These are phyloP conservation scores for Calliopum simillimum DNA, from an alignment of 2,888 invertebrate genomes.

Conservation along the genomic window DNA sequence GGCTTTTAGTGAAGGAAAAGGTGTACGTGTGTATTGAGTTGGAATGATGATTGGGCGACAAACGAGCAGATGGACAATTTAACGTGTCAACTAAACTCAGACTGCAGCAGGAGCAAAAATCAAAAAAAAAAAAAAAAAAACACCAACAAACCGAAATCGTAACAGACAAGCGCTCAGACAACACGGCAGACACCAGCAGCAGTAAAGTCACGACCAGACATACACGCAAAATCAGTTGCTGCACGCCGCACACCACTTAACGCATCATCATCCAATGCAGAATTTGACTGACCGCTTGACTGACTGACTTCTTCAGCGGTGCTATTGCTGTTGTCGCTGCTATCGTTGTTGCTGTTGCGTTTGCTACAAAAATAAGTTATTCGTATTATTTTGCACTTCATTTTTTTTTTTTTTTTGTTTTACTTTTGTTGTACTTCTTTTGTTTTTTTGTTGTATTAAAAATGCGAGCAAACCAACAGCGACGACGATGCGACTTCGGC, in stretches of 20 bases:
- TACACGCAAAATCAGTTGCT: too few species aligned
- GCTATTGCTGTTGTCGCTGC: not conserved
- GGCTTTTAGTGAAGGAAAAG: too few species aligned
- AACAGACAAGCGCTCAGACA: not conserved
- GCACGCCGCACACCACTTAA: too few species aligned
- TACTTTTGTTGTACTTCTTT: conserved; percentile 20
- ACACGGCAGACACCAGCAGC: not conserved
- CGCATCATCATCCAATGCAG: conserved; percentile 4
- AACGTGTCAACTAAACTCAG: not conserved
- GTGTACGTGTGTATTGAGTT: too few species aligned
- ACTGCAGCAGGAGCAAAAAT: not conserved
- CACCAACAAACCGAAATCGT: not conserved
- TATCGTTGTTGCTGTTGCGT: conserved; percentile 1
- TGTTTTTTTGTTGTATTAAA: not conserved
- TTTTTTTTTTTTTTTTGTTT: conserved; percentile 22
- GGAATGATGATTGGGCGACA: not conserved
- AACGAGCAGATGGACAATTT: not conserved
- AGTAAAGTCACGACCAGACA: conserved; percentile 11
- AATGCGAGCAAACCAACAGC: conserved; percentile 16
- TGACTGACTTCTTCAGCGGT: conserved; percentile 10
- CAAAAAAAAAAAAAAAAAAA: not conserved
- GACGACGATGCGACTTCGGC: conserved; percentile 12
- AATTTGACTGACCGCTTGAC: conserved; percentile 5
- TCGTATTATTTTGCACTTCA: conserved; percentile 28
- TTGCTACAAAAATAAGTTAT: conserved; percentile 16